Evolutionary conservation across 2,113 vertebrate genomes (phyloP).

Genomic region (Damaliscus lunatus): DNA sequence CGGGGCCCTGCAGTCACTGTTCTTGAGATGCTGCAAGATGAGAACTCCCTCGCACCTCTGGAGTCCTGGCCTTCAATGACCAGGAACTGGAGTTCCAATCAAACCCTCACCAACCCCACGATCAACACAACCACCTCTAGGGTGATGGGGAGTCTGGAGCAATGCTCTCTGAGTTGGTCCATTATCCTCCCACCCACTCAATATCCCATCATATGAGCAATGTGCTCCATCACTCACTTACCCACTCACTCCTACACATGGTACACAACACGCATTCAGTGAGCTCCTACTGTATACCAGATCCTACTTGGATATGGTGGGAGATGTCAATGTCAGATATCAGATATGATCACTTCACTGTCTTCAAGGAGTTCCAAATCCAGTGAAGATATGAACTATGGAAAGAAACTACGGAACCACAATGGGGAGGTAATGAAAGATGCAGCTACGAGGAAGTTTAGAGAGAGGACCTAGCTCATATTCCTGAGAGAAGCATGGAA

Average conservation of each 20-base stretch:
- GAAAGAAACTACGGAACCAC: not conserved
- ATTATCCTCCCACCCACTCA: not conserved
- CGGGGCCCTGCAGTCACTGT: not conserved
- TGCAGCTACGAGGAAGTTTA: not conserved
- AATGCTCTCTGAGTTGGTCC: not conserved
- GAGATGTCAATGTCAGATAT: not conserved
- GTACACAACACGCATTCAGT: not conserved
- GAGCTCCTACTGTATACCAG: not conserved
- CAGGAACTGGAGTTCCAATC: not conserved
- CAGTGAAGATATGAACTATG: not conserved
- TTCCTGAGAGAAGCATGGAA: not conserved
- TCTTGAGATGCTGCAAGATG: not conserved
- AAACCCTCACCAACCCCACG: not conserved
- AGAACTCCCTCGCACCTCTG: not conserved
- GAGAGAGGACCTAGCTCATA: not conserved
- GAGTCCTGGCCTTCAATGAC: not conserved
- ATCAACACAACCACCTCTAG: not conserved
- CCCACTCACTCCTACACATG: not conserved
- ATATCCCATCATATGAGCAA: not conserved
- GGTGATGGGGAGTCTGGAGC: not conserved
- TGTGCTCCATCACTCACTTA: not conserved
- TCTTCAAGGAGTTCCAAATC: not conserved
- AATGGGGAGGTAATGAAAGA: not conserved
- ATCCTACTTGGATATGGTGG: not conserved
- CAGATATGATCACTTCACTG: not conserved